Conservation (phyloP, 1,140 invertebrate genomes). For the Aleiodes sp. region DNA sequence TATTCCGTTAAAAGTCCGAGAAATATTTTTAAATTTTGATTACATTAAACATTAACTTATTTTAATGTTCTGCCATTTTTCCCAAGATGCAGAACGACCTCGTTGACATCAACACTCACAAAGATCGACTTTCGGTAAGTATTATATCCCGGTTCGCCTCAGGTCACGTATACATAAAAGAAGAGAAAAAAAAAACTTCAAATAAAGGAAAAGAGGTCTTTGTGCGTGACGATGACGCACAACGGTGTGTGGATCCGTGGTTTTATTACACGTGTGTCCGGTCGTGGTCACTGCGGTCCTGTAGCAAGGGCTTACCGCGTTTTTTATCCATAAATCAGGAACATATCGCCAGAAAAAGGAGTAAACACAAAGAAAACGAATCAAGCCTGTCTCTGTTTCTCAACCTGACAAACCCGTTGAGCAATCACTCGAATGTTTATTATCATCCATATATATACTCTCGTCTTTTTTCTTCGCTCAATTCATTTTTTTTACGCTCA, state of each 20-base stretch:
- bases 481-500: constrained; percentile 38
- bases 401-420: constrained; percentile 48
- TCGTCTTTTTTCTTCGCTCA: neutral
- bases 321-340: too few relatives aligned
- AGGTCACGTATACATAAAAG: neutral
- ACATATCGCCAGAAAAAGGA: neutral
- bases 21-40: too few relatives aligned
- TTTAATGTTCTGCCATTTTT: neutral
- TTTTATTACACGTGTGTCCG: neutral
- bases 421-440: constrained; percentile 46
- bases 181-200: neutral
- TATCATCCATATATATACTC: neutral
- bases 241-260: neutral
- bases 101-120: neutral
- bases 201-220: too few relatives aligned
- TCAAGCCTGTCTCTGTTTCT: neutral
- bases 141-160: neutral
- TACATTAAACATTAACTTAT: neutral
- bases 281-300: neutral
- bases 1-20: too few relatives aligned
- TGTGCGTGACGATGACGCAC: constrained; percentile 1
- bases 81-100: neutral
- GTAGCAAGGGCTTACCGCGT: too few relatives aligned
- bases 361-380: too few relatives aligned
- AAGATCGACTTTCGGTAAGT: neutral